These are phyloP conservation scores for Pardosa pseudoannulata DNA, from an alignment of 2,888 invertebrate genomes.

Conservation along the genomic window DNA sequence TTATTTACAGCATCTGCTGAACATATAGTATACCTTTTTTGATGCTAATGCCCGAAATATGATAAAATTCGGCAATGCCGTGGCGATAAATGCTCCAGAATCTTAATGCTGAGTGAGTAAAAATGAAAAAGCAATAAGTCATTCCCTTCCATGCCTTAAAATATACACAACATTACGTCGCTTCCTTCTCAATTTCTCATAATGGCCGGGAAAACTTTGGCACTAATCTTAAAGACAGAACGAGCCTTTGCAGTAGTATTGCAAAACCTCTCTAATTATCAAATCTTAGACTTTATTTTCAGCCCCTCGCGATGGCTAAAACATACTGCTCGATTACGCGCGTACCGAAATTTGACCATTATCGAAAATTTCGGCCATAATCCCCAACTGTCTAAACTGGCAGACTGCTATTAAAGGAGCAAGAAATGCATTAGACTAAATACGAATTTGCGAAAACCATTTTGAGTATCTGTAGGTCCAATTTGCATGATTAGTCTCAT, in stretches of 20 bases:
- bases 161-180: not conserved
- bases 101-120: not conserved
- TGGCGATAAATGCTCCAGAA: not conserved
- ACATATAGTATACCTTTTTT: too few species aligned
- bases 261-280: conserved; percentile 9
- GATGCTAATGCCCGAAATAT: not conserved
- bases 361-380: conserved; percentile 32
- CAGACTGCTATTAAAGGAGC: conserved; percentile 37
- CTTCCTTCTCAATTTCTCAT: not conserved
- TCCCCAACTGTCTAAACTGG: conserved; percentile 36
- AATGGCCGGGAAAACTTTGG: not conserved
- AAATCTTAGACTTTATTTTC: conserved; percentile 12
- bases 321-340: not conserved
- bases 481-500: conserved; percentile 66
- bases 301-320: not conserved
- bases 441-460: conserved; percentile 44
- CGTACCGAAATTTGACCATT: not conserved
- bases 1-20: too few species aligned
- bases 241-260: not conserved
- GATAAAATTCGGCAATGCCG: not conserved
- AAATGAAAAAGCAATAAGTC: not conserved
- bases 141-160: not conserved
- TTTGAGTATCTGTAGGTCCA: conserved; percentile 39
- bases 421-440: conserved; percentile 65
- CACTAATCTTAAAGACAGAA: conserved; percentile 2